Conservation (phyloP, 2,797 vertebrate genomes). For the Rhinichthys osculus region DNA sequence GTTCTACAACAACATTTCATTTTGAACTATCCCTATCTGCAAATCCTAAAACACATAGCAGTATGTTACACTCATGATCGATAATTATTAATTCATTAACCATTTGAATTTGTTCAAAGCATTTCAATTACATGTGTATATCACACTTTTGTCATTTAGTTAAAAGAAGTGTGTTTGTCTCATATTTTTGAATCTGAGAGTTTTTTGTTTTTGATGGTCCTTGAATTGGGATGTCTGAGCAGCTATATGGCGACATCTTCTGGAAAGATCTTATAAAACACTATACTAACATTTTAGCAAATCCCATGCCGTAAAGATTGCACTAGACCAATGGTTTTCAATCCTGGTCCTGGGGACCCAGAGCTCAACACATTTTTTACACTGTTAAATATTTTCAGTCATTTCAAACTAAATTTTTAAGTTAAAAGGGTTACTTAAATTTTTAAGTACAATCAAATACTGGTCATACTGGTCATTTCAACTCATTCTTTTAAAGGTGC, state of each 20-base stretch:
- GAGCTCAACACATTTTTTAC: neutral
- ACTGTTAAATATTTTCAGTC: neutral
- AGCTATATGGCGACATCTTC: conserved; percentile 49
- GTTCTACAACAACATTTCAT: neutral
- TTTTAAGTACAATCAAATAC: too few relatives aligned
- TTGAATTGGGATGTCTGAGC: neutral
- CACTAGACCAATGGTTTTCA: neutral
- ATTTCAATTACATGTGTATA: neutral
- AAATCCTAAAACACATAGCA: neutral
- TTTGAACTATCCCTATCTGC: neutral
- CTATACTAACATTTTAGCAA: neutral
- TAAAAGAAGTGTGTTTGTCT: neutral
- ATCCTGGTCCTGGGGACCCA: neutral
- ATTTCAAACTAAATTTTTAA: neutral
- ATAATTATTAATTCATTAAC: neutral
- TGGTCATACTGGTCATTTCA: too few relatives aligned
- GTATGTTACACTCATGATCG: neutral
- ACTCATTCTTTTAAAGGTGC: too few relatives aligned
- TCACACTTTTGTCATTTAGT: neutral
- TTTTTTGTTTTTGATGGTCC: neutral
- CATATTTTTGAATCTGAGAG: neutral
- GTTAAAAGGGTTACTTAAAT: neutral
- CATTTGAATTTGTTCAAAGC: neutral
- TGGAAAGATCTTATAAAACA: conserved; percentile 22
- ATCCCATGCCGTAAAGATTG: neutral